Percentiles rank a stretch among this genome's conserved stretches.
phyloP scores from a whole-genome alignment of 2,797 vertebrate genomes.

The Tachyglossus aculeatus region DNA sequence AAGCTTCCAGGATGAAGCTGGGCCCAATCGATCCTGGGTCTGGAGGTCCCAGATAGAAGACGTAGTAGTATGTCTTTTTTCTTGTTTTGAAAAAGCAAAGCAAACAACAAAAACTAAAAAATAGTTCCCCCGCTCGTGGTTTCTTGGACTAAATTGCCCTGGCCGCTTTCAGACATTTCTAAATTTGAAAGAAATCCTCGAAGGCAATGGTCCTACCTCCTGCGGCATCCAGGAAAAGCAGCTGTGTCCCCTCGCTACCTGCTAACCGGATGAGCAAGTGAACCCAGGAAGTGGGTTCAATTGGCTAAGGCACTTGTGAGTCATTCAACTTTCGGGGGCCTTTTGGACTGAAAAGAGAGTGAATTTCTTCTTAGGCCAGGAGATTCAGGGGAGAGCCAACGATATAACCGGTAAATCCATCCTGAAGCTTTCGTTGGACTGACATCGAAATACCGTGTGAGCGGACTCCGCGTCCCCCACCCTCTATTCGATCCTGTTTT shows the following conservation, averaged over 20 bases:
- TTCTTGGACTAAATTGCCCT: too few relatives aligned
- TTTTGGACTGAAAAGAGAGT: not conserved
- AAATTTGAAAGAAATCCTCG: slow-evolving; percentile 29
- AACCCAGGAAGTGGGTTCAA: not conserved
- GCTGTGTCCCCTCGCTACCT: slow-evolving; percentile 16
- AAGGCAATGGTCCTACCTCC: slow-evolving; percentile 10
- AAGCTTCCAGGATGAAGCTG: too few relatives aligned
- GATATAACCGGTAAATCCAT: not conserved
- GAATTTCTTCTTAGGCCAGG: slow-evolving; percentile 5
- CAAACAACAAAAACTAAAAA: too few relatives aligned
- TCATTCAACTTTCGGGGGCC: slow-evolving; percentile 1
- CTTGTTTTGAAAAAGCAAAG: too few relatives aligned
- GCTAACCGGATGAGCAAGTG: slow-evolving; percentile 14
- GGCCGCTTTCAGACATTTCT: slow-evolving; percentile 18
- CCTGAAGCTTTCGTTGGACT: slow-evolving; percentile 31
- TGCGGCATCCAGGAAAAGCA: slow-evolving; percentile 19
- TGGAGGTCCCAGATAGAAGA: slow-evolving; percentile 11
- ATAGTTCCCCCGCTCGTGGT: slow-evolving; percentile 7
- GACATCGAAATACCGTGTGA: not conserved
- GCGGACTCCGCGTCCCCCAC: not conserved
- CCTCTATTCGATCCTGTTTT: not conserved
- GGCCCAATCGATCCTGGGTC: slow-evolving; percentile 50
- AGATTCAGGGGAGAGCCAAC: slow-evolving; percentile 17
- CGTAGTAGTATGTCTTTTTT: slow-evolving; percentile 4
- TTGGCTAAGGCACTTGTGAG: slow-evolving; percentile 7